Conservation (phyloP, 2,797 vertebrate species). For the Antennarius maculatus region DNA sequence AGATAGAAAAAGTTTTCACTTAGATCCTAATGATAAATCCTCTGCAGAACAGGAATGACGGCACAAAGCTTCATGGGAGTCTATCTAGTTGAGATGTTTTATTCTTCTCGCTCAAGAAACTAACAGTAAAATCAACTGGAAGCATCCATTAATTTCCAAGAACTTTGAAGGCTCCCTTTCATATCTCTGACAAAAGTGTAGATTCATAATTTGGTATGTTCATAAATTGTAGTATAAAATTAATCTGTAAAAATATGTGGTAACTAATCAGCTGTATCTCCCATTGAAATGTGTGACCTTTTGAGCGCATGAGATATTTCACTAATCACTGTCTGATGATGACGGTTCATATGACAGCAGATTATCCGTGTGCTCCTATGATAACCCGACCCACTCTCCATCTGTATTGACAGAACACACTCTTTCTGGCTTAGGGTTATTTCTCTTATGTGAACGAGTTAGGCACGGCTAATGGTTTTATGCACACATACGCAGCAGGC, state of each 20-base stretch:
- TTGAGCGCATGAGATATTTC: slow-evolving; percentile 28
- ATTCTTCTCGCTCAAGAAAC: neutral
- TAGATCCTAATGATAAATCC: neutral
- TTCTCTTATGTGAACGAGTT: slow-evolving; percentile 43
- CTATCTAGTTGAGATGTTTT: neutral
- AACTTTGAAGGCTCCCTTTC: neutral
- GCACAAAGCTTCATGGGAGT: neutral
- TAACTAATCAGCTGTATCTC: slow-evolving; percentile 38
- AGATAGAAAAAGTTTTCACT: neutral
- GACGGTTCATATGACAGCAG: slow-evolving; percentile 33
- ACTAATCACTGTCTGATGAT: slow-evolving; percentile 29
- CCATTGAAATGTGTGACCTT: slow-evolving; percentile 31
- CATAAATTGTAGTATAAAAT: slow-evolving; percentile 4
- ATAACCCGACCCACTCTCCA: slow-evolving; percentile 14
- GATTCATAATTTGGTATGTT: slow-evolving; percentile 10
- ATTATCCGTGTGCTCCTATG: slow-evolving; percentile 26
- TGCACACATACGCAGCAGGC: slow-evolving; percentile 50
- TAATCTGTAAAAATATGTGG: neutral
- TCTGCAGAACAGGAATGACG: neutral
- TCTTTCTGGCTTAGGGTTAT: slow-evolving; percentile 24
- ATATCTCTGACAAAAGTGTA: neutral
- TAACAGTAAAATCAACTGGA: neutral
- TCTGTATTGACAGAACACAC: slow-evolving; percentile 35
- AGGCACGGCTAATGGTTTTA: slow-evolving; percentile 71
- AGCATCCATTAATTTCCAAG: neutral